Conservation (phyloP, 2,888 invertebrate species). For the Aleiodes leptofemur region DNA sequence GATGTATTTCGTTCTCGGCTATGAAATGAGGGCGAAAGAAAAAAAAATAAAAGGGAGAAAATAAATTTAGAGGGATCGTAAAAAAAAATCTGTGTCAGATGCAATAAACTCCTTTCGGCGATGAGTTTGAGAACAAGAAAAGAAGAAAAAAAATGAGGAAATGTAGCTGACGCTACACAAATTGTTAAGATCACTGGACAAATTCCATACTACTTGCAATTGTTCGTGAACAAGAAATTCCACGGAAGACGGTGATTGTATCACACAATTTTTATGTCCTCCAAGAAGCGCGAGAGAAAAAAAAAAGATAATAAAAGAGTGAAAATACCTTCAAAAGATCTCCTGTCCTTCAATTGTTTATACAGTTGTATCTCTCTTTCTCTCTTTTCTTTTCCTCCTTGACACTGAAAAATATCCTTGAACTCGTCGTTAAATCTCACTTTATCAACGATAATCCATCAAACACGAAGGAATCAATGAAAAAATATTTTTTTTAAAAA, state of each 20-base stretch:
- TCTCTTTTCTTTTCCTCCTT: background rate
- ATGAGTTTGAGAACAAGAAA: background rate
- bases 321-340: slow-evolving; percentile 6
- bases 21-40: slow-evolving; percentile 15
- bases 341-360: slow-evolving; percentile 1
- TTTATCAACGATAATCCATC: slow-evolving; percentile 3
- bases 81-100: slow-evolving; percentile 54
- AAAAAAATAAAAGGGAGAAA: background rate
- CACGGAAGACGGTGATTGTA: background rate
- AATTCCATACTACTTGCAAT: background rate
- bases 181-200: background rate
- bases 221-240: background rate
- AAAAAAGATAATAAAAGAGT: no score
- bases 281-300: background rate
- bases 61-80: slow-evolving; percentile 40
- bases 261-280: background rate
- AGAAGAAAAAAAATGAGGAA: no score
- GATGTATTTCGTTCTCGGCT: slow-evolving; percentile 3
- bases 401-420: background rate
- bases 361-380: background rate
- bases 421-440: background rate
- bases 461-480: background rate
- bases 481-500: background rate
- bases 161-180: no score
- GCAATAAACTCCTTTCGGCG: slow-evolving; percentile 47